A percentile compares a stretch with the other conserved stretches of the same genome.
Evolutionary conservation across 1,140 invertebrate genomes (phyloP).

Genomic region (Lysiphlebus fabarum): DNA sequence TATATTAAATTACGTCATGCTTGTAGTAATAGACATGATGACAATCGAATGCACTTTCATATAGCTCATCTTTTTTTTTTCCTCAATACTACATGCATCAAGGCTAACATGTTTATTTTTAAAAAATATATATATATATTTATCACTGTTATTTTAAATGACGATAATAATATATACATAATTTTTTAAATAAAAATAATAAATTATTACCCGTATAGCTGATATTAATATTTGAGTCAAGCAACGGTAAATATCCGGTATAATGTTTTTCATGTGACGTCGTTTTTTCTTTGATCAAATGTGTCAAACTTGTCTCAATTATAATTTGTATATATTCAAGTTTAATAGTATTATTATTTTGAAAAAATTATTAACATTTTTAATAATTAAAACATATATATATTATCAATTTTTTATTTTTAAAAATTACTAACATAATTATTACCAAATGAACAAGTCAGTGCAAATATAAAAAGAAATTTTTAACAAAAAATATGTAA

Average conservation of each 20-base stretch:
- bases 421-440: no score
- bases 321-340: conserved; percentile 24
- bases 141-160: no score
- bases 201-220: no score
- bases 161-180: no score
- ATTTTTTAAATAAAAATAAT: no score
- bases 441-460: no score
- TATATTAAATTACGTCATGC: conserved; percentile 17
- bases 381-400: no score
- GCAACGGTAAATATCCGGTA: neutral
- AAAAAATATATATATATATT: neutral
- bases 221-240: no score
- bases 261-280: neutral
- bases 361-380: no score
- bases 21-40: conserved; percentile 19
- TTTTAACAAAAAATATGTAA: neutral
- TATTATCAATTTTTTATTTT: no score
- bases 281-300: conserved; percentile 13
- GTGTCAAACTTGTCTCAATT: conserved; percentile 8
- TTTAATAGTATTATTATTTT: no score
- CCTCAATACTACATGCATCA: conserved; percentile 10
- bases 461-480: conserved; percentile 18
- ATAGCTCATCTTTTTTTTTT: conserved; percentile 13
- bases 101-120: conserved; percentile 16
- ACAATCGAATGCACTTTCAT: conserved; percentile 18